These are phyloP conservation scores for Andrena praecox DNA, from an alignment of 2,888 invertebrate genomes.

Conservation along the genomic window DNA sequence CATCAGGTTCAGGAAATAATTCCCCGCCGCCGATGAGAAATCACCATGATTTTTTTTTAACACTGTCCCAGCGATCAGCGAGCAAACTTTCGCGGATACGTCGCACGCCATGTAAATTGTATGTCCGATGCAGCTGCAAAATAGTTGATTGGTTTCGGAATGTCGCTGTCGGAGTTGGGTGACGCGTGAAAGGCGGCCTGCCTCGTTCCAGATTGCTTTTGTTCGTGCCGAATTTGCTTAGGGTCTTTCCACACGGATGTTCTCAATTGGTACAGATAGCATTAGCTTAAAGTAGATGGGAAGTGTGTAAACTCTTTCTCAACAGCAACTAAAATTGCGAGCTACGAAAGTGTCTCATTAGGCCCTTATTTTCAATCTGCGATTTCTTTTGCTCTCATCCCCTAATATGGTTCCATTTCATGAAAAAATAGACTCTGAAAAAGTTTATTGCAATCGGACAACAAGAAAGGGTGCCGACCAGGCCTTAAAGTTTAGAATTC, in stretches of 20 bases:
- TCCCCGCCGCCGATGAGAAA: not conserved
- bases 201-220: conserved; percentile 17
- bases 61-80: not conserved
- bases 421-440: too few relatives aligned
- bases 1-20: conserved; percentile 2
- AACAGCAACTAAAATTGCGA: too few relatives aligned
- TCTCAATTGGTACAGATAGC: too few relatives aligned
- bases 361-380: too few relatives aligned
- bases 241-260: not conserved
- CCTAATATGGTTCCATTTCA: too few relatives aligned
- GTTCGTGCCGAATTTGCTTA: conserved; percentile 22
- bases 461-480: too few relatives aligned
- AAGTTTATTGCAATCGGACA: too few relatives aligned
- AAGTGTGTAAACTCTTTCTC: too few relatives aligned
- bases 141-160: conserved; percentile 45
- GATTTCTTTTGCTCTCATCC: too few relatives aligned
- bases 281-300: too few relatives aligned
- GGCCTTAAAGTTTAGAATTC: too few relatives aligned
- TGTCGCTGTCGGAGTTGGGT: not conserved
- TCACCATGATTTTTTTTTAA: conserved; percentile 41
- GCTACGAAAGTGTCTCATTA: too few relatives aligned
- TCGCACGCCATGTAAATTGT: conserved; percentile 31
- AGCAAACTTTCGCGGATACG: conserved; percentile 26
- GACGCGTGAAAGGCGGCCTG: not conserved
- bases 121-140: conserved; percentile 43